A percentile compares a stretch with the other conserved stretches of the same genome.
Conservation (phyloP, 2,888 invertebrate genomes). For the Pheosia tremula region DNA sequence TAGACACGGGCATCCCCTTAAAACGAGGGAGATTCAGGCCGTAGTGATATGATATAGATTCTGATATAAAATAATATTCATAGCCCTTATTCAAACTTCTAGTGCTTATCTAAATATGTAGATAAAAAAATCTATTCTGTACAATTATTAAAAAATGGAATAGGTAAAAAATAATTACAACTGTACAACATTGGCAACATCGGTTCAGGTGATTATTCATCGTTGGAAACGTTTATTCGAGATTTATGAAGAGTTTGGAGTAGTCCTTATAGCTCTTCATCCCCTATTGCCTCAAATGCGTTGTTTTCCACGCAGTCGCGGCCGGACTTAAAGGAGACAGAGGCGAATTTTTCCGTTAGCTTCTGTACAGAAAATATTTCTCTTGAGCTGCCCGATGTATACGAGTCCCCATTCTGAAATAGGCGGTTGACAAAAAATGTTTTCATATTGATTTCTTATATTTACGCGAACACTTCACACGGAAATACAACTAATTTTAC, state of each 20-base stretch:
- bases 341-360: conserved; percentile 88
- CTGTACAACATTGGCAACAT: conserved; percentile 64
- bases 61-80: conserved; percentile 37
- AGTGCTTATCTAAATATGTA: conserved; percentile 29
- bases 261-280: conserved; percentile 91
- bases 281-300: conserved; percentile 97
- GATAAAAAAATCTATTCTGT: conserved; percentile 41
- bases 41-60: conserved; percentile 41
- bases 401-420: conserved; percentile 84
- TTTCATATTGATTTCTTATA: background rate
- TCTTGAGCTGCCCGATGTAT: conserved; percentile 78
- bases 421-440: background rate
- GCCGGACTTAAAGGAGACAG: conserved; percentile 88
- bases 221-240: conserved; percentile 60
- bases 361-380: conserved; percentile 91
- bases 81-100: conserved; percentile 36
- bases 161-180: conserved; percentile 46
- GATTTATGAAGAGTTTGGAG: conserved; percentile 29
- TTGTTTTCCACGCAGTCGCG: conserved; percentile 93
- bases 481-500: too few relatives aligned
- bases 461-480: too few relatives aligned
- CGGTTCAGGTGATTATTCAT: conserved; percentile 44
- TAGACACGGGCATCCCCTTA: too few relatives aligned
- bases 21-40: too few relatives aligned
- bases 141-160: conserved; percentile 45